These are phyloP conservation scores for Cancer borealis DNA, from an alignment of 2,888 invertebrate species.

Conservation along the genomic window DNA sequence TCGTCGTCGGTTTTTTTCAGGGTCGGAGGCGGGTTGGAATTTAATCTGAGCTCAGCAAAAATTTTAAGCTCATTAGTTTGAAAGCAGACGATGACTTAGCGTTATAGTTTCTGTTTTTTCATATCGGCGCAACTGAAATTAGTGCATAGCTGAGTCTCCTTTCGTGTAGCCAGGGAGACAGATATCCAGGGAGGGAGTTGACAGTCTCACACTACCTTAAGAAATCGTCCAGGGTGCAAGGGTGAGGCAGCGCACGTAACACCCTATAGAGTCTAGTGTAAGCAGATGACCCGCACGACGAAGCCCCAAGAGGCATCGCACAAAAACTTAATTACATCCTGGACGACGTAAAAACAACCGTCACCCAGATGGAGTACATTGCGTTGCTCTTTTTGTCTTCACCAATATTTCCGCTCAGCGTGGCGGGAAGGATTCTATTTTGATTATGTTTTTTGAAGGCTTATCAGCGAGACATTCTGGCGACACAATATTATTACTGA, in stretches of 20 bases:
- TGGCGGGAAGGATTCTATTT: background rate
- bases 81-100: background rate
- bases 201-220: background rate
- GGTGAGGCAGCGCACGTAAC: too few species aligned
- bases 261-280: too few species aligned
- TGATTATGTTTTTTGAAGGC: background rate
- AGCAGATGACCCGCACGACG: too few species aligned
- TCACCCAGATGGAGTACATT: too few species aligned
- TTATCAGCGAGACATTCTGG: background rate
- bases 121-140: background rate
- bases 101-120: background rate
- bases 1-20: background rate
- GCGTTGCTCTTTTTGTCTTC: background rate
- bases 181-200: background rate
- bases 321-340: background rate
- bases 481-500: background rate
- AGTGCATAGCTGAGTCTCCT: background rate
- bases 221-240: too few species aligned
- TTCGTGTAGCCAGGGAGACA: background rate
- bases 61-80: background rate
- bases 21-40: background rate
- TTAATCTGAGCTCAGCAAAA: background rate
- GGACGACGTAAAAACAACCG: background rate
- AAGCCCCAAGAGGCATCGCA: background rate
- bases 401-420: background rate